A percentile compares a stretch with the other conserved stretches of the same genome.
Conservation (phyloP, 2,888 invertebrate genomes). For the Luperina testacea region DNA sequence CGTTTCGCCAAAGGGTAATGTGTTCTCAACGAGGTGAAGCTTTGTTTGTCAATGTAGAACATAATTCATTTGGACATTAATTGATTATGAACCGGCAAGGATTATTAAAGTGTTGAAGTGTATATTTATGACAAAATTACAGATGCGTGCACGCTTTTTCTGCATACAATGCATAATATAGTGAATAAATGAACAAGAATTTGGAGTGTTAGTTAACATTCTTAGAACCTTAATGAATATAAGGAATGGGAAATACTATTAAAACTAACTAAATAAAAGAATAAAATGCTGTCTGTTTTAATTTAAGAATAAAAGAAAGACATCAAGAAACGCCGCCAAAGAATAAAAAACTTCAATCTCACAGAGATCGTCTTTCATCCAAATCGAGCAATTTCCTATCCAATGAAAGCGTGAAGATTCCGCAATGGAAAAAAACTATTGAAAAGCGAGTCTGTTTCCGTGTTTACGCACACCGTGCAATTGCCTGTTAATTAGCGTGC, state of each 20-base stretch:
- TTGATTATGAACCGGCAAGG: slow-evolving; percentile 39
- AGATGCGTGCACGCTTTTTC: slow-evolving; percentile 8
- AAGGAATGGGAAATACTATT: not conserved
- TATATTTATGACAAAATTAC: slow-evolving; percentile 19
- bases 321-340: slow-evolving; percentile 31
- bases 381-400: slow-evolving; percentile 61
- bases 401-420: slow-evolving; percentile 71
- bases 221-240: not conserved
- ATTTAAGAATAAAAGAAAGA: slow-evolving; percentile 23
- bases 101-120: slow-evolving; percentile 37
- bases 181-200: not conserved
- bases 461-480: slow-evolving; percentile 59
- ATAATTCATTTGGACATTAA: slow-evolving; percentile 42
- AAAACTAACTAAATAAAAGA: not conserved
- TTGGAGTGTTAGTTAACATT: not conserved
- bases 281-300: not conserved
- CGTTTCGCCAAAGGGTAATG: slow-evolving; percentile 49
- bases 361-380: slow-evolving; percentile 44
- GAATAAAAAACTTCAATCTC: slow-evolving; percentile 40
- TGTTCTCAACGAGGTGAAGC: slow-evolving; percentile 42
- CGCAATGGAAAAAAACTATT: slow-evolving; percentile 56
- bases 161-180: slow-evolving; percentile 6
- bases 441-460: slow-evolving; percentile 67
- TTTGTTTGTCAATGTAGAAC: slow-evolving; percentile 34
- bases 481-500: slow-evolving; percentile 63